phyloP scores from a whole-genome alignment of 2,113 vertebrate genomes.

The Dasyprocta punctata region DNA sequence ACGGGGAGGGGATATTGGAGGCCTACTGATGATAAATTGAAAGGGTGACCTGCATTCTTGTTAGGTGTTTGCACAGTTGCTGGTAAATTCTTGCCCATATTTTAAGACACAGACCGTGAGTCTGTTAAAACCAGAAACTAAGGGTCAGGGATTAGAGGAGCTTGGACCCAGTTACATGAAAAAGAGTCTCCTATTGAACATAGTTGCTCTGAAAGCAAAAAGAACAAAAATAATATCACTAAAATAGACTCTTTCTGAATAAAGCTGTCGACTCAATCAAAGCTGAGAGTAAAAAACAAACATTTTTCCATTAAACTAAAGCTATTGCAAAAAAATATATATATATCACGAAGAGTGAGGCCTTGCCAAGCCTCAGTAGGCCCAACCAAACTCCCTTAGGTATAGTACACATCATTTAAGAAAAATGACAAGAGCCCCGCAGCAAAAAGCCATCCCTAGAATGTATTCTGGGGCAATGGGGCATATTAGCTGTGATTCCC shows the following conservation, averaged over 20 bases:
- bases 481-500: not conserved
- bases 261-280: not conserved
- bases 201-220: not conserved
- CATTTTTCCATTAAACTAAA: constrained; percentile 14
- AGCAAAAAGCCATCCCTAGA: not conserved
- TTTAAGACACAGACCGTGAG: not conserved
- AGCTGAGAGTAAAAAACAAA: not conserved
- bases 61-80: not conserved
- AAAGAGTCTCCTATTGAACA: not conserved
- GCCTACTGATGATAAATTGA: not conserved
- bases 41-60: not conserved
- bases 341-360: not conserved
- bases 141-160: not conserved
- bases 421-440: not conserved
- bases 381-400: not conserved
- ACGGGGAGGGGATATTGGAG: not conserved
- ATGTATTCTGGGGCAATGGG: not conserved
- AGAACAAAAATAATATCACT: not conserved
- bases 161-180: not conserved
- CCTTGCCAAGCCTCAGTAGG: not conserved
- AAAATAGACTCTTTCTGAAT: not conserved
- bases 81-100: not conserved
- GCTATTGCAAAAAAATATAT: not conserved
- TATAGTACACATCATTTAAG: not conserved
- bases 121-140: not conserved